These are phyloP conservation scores for Danio rerio DNA, from an alignment of 2,113 vertebrate species.

Conservation along the genomic window DNA sequence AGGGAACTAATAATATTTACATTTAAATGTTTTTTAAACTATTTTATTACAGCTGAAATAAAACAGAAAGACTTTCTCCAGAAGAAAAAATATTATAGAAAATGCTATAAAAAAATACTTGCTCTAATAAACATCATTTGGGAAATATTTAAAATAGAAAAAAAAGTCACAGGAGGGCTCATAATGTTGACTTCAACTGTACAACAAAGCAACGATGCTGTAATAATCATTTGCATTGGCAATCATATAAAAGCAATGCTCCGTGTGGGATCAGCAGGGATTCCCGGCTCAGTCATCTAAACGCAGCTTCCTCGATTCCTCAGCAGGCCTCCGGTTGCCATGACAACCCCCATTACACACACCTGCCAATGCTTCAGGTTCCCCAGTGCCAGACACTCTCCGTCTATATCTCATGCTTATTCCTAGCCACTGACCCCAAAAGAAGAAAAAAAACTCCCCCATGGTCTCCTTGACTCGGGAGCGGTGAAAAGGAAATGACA, in stretches of 20 bases:
- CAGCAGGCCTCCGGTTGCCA: slow-evolving; percentile 47
- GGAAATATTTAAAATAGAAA: too few species aligned
- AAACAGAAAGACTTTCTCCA: too few species aligned
- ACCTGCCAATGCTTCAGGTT: slow-evolving; percentile 56
- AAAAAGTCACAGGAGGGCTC: too few species aligned
- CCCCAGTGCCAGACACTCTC: slow-evolving; percentile 37
- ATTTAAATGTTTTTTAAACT: too few species aligned
- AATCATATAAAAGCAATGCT: not conserved
- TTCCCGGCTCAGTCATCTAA: slow-evolving; percentile 44
- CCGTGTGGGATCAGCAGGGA: slow-evolving; percentile 42
- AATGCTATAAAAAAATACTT: too few species aligned
- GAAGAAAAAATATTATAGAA: too few species aligned
- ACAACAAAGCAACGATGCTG: slow-evolving; percentile 11
- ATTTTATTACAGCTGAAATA: too few species aligned
- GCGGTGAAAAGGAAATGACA: slow-evolving; percentile 21
- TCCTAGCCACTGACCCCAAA: slow-evolving; percentile 20
- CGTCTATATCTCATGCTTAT: slow-evolving; percentile 15
- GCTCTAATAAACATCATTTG: too few species aligned
- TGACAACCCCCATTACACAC: slow-evolving; percentile 56
- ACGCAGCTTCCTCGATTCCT: slow-evolving; percentile 15
- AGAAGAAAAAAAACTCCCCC: slow-evolving; percentile 1
- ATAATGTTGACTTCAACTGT: not conserved
- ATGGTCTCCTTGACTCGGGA: slow-evolving; percentile 18
- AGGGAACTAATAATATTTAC: too few species aligned
- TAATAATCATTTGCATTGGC: slow-evolving; percentile 10